Evolutionary conservation across 2,888 invertebrate genomes (phyloP).

Genomic region (Ophion costatus): DNA sequence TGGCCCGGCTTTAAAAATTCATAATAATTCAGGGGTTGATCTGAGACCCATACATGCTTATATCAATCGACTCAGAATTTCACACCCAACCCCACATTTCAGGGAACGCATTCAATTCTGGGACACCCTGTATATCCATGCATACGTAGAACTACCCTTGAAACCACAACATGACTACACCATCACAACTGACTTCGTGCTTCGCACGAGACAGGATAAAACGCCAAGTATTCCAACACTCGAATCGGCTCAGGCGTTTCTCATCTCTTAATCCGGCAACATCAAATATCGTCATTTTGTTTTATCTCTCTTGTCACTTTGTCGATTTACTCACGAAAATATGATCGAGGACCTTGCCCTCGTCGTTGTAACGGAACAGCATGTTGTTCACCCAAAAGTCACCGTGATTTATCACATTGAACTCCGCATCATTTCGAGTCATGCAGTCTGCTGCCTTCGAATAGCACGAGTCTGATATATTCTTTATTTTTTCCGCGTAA

Average conservation of each 20-base stretch:
- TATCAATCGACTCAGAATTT: no score
- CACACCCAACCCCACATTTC: no score
- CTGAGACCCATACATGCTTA: no score
- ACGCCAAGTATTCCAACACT: conserved; percentile 11
- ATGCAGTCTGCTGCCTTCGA: conserved; percentile 43
- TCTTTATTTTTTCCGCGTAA: conserved; percentile 71
- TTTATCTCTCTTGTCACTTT: not conserved
- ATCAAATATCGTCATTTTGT: not conserved
- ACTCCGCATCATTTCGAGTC: conserved; percentile 67
- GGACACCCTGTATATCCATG: not conserved
- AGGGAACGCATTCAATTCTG: no score
- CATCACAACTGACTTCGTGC: no score
- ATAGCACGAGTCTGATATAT: conserved; percentile 61
- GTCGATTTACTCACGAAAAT: conserved; percentile 76
- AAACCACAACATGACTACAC: conserved; percentile 23
- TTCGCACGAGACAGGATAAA: conserved; percentile 14
- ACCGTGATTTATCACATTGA: conserved; percentile 80
- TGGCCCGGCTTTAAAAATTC: no score
- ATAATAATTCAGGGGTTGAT: no score
- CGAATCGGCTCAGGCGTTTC: conserved; percentile 30
- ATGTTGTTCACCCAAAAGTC: conserved; percentile 81
- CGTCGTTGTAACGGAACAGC: conserved; percentile 78
- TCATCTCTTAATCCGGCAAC: conserved; percentile 38
- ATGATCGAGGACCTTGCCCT: conserved; percentile 72
- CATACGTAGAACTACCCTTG: conserved; percentile 13